Percentiles rank a stretch among this genome's conserved stretches.
phyloP scores from a whole-genome alignment of 1,140 invertebrate species.

The Penaeus indicus region DNA sequence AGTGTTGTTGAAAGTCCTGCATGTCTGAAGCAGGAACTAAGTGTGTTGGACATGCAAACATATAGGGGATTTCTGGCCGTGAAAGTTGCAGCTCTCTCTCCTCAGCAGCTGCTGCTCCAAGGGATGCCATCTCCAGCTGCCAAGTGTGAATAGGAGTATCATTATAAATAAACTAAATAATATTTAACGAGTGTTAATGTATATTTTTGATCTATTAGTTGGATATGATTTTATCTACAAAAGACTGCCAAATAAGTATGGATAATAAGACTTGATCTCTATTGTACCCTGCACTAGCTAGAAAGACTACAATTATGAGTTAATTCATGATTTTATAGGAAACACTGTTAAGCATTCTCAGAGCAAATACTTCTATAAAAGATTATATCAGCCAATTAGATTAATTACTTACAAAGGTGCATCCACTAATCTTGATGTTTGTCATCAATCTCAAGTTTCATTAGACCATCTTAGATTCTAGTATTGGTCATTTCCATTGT shows the following conservation, averaged over 20 bases:
- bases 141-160: background rate
- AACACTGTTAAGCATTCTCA: too few relatives aligned
- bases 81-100: background rate
- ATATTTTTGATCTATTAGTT: slow-evolving; percentile 27
- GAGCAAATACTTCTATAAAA: too few relatives aligned
- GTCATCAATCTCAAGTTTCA: background rate
- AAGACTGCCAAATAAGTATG: slow-evolving; percentile 13
- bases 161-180: slow-evolving; percentile 12
- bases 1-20: too few relatives aligned
- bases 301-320: slow-evolving; percentile 7
- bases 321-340: background rate
- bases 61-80: background rate
- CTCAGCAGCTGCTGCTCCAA: background rate
- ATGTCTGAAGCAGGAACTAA: too few relatives aligned
- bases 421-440: slow-evolving; percentile 40
- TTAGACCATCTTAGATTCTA: slow-evolving; percentile 29
- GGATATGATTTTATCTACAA: slow-evolving; percentile 19
- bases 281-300: background rate
- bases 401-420: slow-evolving; percentile 36
- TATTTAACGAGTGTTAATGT: background rate
- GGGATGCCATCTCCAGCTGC: slow-evolving; percentile 18
- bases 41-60: background rate
- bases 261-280: background rate
- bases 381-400: background rate
- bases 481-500: slow-evolving; percentile 12